These are phyloP conservation scores for Pegoplata infirma DNA, from an alignment of 2,888 invertebrate species.

Conservation along the genomic window DNA sequence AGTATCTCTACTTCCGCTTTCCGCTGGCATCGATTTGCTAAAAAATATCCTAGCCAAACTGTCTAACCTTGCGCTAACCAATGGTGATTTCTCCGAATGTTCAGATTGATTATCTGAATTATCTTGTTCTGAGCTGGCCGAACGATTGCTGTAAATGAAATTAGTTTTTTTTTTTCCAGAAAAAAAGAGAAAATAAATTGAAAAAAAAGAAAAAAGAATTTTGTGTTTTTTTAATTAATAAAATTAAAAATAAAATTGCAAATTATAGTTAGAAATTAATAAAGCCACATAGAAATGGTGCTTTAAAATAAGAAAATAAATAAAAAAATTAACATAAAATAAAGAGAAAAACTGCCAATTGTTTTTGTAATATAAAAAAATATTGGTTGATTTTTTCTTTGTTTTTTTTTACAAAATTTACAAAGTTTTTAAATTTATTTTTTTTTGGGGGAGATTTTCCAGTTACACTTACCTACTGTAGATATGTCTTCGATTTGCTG, in stretches of 20 bases:
- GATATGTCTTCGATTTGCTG: slow-evolving; percentile 82
- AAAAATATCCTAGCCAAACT: slow-evolving; percentile 87
- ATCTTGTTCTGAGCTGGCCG: slow-evolving; percentile 82
- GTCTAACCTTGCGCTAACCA: slow-evolving; percentile 86
- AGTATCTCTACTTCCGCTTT: slow-evolving; percentile 78
- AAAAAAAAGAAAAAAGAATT: slow-evolving; percentile 23
- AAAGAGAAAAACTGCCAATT: slow-evolving; percentile 45
- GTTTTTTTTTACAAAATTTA: slow-evolving; percentile 25
- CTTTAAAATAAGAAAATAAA: slow-evolving; percentile 4
- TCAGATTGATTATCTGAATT: slow-evolving; percentile 78
- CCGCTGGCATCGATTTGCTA: slow-evolving; percentile 80
- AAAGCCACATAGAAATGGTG: background rate
- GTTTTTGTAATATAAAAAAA: slow-evolving; percentile 25
- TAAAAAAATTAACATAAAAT: too few relatives aligned
- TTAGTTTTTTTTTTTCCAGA: slow-evolving; percentile 33
- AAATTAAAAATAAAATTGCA: background rate
- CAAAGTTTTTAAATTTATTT: slow-evolving; percentile 9
- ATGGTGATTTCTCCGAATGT: slow-evolving; percentile 82
- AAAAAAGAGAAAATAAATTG: slow-evolving; percentile 5
- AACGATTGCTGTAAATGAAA: slow-evolving; percentile 78
- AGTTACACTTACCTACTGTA: slow-evolving; percentile 79
- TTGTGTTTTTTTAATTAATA: slow-evolving; percentile 19
- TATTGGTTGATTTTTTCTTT: slow-evolving; percentile 18
- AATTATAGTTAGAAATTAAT: slow-evolving; percentile 13
- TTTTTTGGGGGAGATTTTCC: slow-evolving; percentile 10